Evolutionary conservation across 2,113 vertebrate genomes (phyloP).

Genomic region (Tragulus kanchil): DNA sequence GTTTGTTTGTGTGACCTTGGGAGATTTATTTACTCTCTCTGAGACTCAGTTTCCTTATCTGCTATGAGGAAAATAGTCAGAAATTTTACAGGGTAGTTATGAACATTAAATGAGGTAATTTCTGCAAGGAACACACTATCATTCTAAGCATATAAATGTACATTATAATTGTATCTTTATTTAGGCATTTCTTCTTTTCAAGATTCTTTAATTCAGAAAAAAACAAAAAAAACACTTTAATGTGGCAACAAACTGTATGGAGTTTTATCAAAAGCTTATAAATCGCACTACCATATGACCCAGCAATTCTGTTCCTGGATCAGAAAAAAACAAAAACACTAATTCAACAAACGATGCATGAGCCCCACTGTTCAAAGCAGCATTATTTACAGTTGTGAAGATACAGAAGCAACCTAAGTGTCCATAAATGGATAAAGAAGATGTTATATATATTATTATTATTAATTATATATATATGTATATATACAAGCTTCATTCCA

Average conservation of each 20-base stretch:
- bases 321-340: not conserved
- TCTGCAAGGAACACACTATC: not conserved
- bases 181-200: not conserved
- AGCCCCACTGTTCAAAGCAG: not conserved
- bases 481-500: fast-evolving
- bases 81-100: not conserved
- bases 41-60: not conserved
- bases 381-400: not conserved
- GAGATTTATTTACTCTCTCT: not conserved
- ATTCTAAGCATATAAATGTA: not conserved
- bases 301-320: not conserved
- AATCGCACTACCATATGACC: not conserved
- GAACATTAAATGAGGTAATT: not conserved
- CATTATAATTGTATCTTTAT: not conserved
- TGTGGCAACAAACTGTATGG: not conserved
- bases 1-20: not conserved
- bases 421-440: not conserved
- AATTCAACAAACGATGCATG: not conserved
- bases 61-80: not conserved
- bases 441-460: not conserved
- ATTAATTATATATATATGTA: no score
- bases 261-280: not conserved
- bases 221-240: no score
- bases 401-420: not conserved
- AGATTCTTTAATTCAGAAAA: not conserved